These are phyloP conservation scores for Lepidotrigona ventralis DNA, from an alignment of 1,140 invertebrate genomes.

Conservation along the genomic window DNA sequence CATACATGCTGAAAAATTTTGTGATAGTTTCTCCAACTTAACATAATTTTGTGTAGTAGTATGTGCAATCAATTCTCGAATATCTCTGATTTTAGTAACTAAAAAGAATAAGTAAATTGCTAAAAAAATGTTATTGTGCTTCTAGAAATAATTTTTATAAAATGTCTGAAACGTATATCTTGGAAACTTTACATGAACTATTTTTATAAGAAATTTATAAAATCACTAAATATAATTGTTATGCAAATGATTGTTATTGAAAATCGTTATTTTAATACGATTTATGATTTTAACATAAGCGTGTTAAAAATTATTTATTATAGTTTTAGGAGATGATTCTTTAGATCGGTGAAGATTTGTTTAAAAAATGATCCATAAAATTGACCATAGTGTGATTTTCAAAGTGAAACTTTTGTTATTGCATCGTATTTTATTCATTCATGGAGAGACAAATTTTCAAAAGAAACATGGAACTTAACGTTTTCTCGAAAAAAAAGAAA, in stretches of 20 bases:
- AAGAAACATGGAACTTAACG: too few relatives aligned
- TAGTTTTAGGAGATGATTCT: too few relatives aligned
- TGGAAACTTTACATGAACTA: background rate
- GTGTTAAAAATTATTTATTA: too few relatives aligned
- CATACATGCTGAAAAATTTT: constrained; percentile 24
- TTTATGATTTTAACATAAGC: background rate
- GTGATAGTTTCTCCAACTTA: constrained; percentile 45
- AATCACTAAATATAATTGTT: background rate
- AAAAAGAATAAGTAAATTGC: background rate
- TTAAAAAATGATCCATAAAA: too few relatives aligned
- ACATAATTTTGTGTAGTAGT: constrained; percentile 1
- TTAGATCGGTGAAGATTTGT: too few relatives aligned
- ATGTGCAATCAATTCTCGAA: background rate
- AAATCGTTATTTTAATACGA: background rate
- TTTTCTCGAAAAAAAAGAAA: too few relatives aligned
- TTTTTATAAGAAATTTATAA: background rate
- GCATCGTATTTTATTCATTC: too few relatives aligned
- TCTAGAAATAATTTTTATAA: background rate
- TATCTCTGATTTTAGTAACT: constrained; percentile 45
- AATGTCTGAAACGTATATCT: background rate
- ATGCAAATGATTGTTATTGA: background rate
- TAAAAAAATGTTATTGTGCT: background rate
- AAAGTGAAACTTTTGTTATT: too few relatives aligned
- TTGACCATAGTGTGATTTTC: too few relatives aligned
- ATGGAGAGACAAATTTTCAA: too few relatives aligned